These are phyloP conservation scores for Maconellicoccus hirsutus DNA, from an alignment of 1,140 invertebrate species.

Conservation along the genomic window DNA sequence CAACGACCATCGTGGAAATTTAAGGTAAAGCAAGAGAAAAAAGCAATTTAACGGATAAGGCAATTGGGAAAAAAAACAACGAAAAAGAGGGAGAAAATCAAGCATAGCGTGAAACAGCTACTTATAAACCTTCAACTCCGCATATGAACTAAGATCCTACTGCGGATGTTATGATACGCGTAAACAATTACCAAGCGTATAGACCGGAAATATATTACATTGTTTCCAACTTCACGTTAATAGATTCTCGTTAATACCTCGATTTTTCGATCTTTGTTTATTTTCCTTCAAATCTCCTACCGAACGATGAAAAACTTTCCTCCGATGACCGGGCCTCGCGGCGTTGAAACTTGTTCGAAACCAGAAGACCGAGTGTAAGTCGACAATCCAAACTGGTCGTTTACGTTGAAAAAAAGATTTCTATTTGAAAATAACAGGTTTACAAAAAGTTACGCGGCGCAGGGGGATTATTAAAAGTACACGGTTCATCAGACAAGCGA, in stretches of 20 bases:
- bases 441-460: neutral
- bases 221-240: neutral
- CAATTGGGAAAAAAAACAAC: neutral
- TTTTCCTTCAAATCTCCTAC: neutral
- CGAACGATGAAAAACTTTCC: neutral
- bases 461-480: neutral
- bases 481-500: neutral
- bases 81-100: neutral
- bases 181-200: constrained; percentile 14
- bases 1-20: neutral
- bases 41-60: neutral
- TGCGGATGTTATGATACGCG: constrained; percentile 18
- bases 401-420: neutral
- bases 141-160: neutral
- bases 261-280: neutral
- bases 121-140: neutral
- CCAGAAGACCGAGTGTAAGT: neutral
- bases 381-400: constrained; percentile 2
- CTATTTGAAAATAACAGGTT: neutral
- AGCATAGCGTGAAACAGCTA: constrained; percentile 3
- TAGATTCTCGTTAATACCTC: neutral
- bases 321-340: neutral
- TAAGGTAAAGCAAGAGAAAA: neutral
- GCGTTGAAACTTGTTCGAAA: neutral
- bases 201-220: neutral